Conservation (phyloP, 2,797 vertebrate genomes). For the Gallirallus australis region DNA sequence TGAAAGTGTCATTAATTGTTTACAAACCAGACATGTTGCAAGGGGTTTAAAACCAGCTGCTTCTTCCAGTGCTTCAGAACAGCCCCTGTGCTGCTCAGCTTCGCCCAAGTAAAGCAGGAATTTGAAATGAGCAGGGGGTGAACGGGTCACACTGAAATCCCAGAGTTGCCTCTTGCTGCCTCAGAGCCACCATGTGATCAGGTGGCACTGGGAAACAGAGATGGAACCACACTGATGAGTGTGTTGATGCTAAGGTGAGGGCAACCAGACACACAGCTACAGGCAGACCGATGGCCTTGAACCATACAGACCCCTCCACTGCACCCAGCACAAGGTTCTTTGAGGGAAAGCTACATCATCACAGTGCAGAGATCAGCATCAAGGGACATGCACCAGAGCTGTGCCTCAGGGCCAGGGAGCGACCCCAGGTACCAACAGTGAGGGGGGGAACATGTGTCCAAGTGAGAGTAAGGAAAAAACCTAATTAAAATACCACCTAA, state of each 20-base stretch:
- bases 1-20: background rate
- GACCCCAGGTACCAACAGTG: background rate
- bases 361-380: background rate
- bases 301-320: background rate
- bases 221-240: background rate
- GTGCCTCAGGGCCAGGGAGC: background rate
- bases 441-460: rapidly evolving
- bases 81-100: background rate
- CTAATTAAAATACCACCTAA: background rate
- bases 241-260: background rate
- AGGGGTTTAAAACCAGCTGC: background rate
- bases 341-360: background rate
- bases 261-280: background rate
- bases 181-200: background rate
- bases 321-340: background rate
- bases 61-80: background rate
- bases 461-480: background rate
- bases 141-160: rapidly evolving
- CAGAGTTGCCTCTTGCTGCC: background rate
- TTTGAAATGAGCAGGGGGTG: background rate
- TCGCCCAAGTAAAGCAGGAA: background rate
- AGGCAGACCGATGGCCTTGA: background rate
- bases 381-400: background rate
- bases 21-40: background rate
- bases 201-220: background rate